Evolutionary conservation across 92 coral and sea anemone genomes (phyloP).

Genomic region (Meandrina meandrites): DNA sequence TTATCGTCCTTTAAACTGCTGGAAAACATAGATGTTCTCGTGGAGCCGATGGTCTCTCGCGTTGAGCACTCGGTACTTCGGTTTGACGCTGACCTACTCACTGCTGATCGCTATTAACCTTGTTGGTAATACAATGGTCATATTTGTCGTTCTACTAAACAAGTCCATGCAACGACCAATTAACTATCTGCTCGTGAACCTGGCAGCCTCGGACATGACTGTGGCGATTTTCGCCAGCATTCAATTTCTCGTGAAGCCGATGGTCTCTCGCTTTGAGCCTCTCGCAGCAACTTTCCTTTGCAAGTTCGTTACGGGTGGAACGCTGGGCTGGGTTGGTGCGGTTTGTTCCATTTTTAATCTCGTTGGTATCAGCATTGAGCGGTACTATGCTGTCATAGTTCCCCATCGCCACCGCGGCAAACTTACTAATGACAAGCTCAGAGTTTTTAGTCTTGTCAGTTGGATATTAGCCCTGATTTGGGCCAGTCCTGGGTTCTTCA

Average conservation of each 20-base stretch:
- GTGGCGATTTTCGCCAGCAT: constrained; percentile 10
- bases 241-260: constrained; percentile 19
- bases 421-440: not conserved
- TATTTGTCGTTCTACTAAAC: constrained; percentile 19
- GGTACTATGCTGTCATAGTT: not conserved
- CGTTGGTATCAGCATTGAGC: constrained; percentile 12
- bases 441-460: not conserved
- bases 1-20: no score
- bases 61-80: not conserved
- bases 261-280: constrained; percentile 29
- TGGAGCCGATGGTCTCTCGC: no score
- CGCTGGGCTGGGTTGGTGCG: constrained; percentile 25
- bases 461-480: constrained; percentile 9
- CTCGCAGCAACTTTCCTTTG: constrained; percentile 32
- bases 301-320: constrained; percentile 46
- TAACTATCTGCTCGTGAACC: constrained; percentile 28
- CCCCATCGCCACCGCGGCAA: not conserved
- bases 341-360: not conserved
- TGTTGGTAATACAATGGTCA: constrained; percentile 28
- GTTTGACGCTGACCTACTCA: constrained; percentile 2
- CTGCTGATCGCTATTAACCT: constrained; percentile 9
- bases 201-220: constrained; percentile 33
- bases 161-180: constrained; percentile 21
- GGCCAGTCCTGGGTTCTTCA: constrained; percentile 21
- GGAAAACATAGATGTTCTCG: not conserved